Base-by-base conservation (phyloP, 1,140 invertebrate species). In the Neuroterus valhalla region DNA sequence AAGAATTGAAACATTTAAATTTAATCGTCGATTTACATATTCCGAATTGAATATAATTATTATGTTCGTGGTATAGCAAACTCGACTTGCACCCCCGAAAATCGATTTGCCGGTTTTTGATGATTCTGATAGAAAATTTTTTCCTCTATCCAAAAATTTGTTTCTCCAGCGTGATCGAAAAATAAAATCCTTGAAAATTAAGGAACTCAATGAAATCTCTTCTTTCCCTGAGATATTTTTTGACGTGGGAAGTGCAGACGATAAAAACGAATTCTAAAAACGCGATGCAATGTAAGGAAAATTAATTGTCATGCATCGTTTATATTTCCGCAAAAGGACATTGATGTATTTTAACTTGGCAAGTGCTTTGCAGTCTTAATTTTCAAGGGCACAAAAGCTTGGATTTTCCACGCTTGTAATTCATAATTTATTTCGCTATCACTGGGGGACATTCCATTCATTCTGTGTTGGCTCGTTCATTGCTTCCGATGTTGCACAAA, bases 231-330 rank as follows among this genome's bases (percentile, higher is more conserved):
- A 38, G 31, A 14, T 62, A 23, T 23, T 55, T 21, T 55, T 55
- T 10, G 21, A 31, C 23, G 14, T 55, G 19, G 23, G 23, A 55
- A 14, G 52, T 23, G 4, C 52, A 23, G 52, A 3, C 55, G 15
- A 62, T 62, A 38, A 38, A 38, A 38, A 38, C 31, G 23, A 62
- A 31, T 55, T 55, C 23, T 14, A 15, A 21, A 23, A 50, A 55
- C 52, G 52, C 14, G 52, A 55, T 55, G 23, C 14, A 23, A 15
- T 21, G 23, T 55, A 10, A 23, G 26, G 10, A 26, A 14, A 26
- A 11, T 6, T 52, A 62, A 71, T 66, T 66, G 70, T 3, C 45
- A 46, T 71, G 62, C 50, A 26, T 38, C 21, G 21, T 71, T 71
- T 62, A 46, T 62, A 62, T 31, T 15, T 62, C 21, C 14, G 21